Base-by-base conservation (phyloP, 2,797 vertebrate genomes). In the Cossypha niveicapilla region DNA sequence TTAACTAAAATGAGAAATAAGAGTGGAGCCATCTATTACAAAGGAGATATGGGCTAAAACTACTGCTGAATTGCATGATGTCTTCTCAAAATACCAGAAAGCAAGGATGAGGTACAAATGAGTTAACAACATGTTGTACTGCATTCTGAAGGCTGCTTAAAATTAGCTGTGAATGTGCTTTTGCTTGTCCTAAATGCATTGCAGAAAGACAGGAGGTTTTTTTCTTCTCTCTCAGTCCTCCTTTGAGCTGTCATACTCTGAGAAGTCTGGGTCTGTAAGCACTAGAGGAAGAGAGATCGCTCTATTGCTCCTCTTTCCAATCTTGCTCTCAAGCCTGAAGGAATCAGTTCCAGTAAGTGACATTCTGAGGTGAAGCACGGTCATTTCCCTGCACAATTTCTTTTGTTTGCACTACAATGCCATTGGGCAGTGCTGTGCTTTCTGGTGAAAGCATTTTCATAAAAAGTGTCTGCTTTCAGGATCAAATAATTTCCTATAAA, bases 81-180 rank as follows among this genome's bases (percentile, higher is more conserved):
- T 54, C 54, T 90, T 93, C 88, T 94, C 95, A 96, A 96, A 95
- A 93, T 95, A 95, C 30, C 61, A 80, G 75, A 93, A 85, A 16
- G 51, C 50, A 75, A 65, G 32, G 72, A 96, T 91, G 93, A 91
- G 72, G 72, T 54, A 74, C 57, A 82, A 95, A 28, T 37, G 81
- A 93, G 53, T 87, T 93, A 93, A 91, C 62, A 93, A 91, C 54
- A 68, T 95, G 94, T 41, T 83, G 67, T 9, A 74, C 44, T 74
- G 58, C 50, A 25, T 89, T 91, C 75, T 89, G 75, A 94, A 93
- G 81, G 72, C 72, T 95, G 81, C 81, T 96, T 86, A 90, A 96
- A 94, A 96, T 94, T 78, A 94, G 79, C 70, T 86, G 66, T 63
- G 48, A 93, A 83, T 85, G 50, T 82, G 60, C 42, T 91, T 95